phyloP scores from a whole-genome alignment of 2,888 invertebrate genomes.

The Caenorhabditis drosophilae region DNA sequence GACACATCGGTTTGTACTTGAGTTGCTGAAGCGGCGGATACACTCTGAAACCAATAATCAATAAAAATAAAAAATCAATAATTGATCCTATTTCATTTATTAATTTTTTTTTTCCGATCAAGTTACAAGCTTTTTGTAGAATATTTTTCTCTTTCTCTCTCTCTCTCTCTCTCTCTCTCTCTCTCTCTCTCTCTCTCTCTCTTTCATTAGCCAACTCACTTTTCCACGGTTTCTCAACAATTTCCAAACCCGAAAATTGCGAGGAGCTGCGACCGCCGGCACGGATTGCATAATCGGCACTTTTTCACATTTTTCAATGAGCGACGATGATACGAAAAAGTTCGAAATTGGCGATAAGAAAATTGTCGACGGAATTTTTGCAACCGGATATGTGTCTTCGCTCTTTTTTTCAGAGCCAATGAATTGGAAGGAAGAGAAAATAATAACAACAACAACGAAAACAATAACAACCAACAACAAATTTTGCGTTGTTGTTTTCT shows the following conservation, averaged over 20 bases:
- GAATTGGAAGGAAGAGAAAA: no score
- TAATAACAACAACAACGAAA: no score
- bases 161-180: no score
- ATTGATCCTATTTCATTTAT: not conserved
- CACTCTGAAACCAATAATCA: slow-evolving; percentile 34
- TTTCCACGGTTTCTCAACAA: slow-evolving; percentile 38
- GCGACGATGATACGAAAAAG: slow-evolving; percentile 3
- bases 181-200: not conserved
- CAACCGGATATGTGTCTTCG: not conserved
- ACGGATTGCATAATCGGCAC: slow-evolving; percentile 25
- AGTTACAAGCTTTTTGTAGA: not conserved
- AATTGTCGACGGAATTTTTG: slow-evolving; percentile 30
- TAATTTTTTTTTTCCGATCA: not conserved
- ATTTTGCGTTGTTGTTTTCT: no score
- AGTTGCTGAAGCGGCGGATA: slow-evolving; percentile 39
- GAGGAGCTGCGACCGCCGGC: slow-evolving; percentile 30
- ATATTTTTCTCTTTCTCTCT: not conserved
- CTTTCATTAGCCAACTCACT: slow-evolving; percentile 14
- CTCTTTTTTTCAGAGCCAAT: not conserved
- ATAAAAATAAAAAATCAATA: not conserved
- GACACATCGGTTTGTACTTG: slow-evolving; percentile 44
- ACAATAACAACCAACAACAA: no score
- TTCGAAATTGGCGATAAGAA: not conserved
- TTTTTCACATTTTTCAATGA: slow-evolving; percentile 35
- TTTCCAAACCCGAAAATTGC: slow-evolving; percentile 43